Conservation (phyloP, 2,888 invertebrate species). For the Papilio demoleus region DNA sequence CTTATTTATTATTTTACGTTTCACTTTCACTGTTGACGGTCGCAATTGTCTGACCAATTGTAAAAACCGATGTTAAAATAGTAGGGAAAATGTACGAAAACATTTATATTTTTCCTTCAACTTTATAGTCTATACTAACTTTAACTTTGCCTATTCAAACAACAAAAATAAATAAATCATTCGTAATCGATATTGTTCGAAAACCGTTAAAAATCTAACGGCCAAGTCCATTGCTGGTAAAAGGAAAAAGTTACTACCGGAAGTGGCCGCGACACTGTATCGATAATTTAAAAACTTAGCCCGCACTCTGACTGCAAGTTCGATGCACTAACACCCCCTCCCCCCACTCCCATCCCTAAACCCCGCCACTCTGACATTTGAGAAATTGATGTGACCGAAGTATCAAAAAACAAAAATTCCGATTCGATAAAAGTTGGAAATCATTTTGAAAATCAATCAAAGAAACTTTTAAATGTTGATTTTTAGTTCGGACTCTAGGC, state of each 20-base stretch:
- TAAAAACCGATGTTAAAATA: background rate
- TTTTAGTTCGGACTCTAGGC: background rate
- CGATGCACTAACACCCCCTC: conserved; percentile 15
- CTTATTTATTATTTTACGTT: conserved; percentile 11
- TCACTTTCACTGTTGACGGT: background rate
- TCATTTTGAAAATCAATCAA: conserved; percentile 2
- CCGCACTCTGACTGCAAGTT: conserved; percentile 18
- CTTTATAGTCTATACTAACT: background rate
- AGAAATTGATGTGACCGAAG: conserved; percentile 32
- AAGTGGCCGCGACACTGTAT: conserved; percentile 12
- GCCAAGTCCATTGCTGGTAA: background rate
- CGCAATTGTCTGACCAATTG: conserved; percentile 4
- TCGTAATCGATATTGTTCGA: background rate
- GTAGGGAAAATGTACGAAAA: background rate
- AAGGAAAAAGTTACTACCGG: conserved; percentile 7
- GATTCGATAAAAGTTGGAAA: conserved; percentile 22
- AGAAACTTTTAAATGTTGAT: background rate
- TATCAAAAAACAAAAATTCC: background rate
- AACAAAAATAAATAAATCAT: background rate
- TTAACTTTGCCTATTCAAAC: background rate
- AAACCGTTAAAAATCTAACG: conserved; percentile 2
- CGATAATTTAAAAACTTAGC: conserved; percentile 34
- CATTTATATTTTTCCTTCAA: background rate
- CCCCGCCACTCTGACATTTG: conserved; percentile 27
- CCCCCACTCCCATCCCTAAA: background rate